Evolutionary conservation across 2,888 invertebrate genomes (phyloP), one percentile per base, ranked within the genome.

Genomic region (Mesorhabditis spiculigera): DNA sequence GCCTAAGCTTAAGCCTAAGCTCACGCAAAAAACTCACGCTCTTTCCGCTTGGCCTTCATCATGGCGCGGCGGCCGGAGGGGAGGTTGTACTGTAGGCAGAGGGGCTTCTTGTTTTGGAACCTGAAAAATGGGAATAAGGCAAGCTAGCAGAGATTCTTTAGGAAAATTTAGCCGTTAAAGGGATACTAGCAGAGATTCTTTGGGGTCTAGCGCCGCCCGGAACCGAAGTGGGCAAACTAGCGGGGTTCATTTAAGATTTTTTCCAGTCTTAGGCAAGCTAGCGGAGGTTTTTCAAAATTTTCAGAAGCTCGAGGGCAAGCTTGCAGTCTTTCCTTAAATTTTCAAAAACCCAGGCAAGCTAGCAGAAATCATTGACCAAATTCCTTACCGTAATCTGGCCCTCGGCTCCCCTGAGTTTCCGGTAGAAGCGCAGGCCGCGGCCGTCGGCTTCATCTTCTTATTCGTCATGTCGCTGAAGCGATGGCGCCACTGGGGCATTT

Each of bases 51-150:
- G 4, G 62, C 68, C 8, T 71, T 70, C 8, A 66, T 67, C 28
- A 68, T 69, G 5, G 70, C 71, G 28, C 72, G 71, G 4, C 67
- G 28, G 3, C 75, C 72, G 8, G 58, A 74, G 4, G 74, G 71
- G 41, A 79, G 69, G 63, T 79, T 80, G 71, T 81, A 81, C 71
- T 80, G 81, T 45, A 81, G 73, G 44, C 81, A 81, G 4, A 81
- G 75, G 8, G 81, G 81, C 67, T 81, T 81, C 63, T 80, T 79
- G 71, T 78, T 78, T 64, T 78, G 63, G 63, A 78, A 78, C n/a
- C 80, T 78, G 62, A 71, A 72, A 68, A 13, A 28, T 28, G 28
- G 1, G 28, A 28, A 28, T 28, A 28, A 28, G 28, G 28, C 28
- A 28, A 28, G 28, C 28, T 28, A 28, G 28, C 28, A 28, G 28